Conservation (phyloP, 2,888 invertebrate species). For the Agrochola lychnidis region DNA sequence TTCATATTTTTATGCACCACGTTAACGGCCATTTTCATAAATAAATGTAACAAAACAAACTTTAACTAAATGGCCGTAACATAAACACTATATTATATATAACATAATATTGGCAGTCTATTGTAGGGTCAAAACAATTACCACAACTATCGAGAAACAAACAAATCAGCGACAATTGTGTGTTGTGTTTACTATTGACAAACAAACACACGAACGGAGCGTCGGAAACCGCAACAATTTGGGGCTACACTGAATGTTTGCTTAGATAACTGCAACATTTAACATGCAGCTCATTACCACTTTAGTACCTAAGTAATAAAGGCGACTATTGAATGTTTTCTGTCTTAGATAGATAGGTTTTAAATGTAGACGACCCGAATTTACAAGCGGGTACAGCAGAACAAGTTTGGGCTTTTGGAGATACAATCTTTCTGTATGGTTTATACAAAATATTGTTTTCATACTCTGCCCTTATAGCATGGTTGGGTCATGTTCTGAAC, state of each 20-base stretch:
- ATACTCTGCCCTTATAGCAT: constrained; percentile 16
- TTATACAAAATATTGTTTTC: constrained; percentile 66
- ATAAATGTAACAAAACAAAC: constrained; percentile 1
- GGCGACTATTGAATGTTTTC: constrained; percentile 38
- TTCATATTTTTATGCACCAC: neutral
- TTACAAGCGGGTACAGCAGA: constrained; percentile 76
- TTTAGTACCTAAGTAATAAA: constrained; percentile 33
- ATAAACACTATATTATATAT: constrained; percentile 18
- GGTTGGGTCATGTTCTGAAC: constrained; percentile 1
- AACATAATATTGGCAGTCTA: constrained; percentile 47
- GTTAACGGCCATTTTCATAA: neutral
- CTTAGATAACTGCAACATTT: constrained; percentile 78
- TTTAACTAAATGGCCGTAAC: neutral
- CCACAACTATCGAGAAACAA: constrained; percentile 71
- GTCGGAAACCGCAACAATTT: constrained; percentile 83
- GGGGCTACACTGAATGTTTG: constrained; percentile 79
- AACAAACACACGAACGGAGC: constrained; percentile 75
- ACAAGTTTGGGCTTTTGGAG: constrained; percentile 72
- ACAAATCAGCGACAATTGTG: constrained; percentile 81
- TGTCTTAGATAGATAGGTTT: constrained; percentile 50
- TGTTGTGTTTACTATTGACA: constrained; percentile 77
- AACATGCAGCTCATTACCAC: constrained; percentile 42
- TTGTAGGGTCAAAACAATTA: constrained; percentile 65
- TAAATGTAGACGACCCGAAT: constrained; percentile 74
- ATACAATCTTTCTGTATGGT: constrained; percentile 76